Conservation (phyloP, 2,888 invertebrate species). For the Syrista parreyssii region DNA sequence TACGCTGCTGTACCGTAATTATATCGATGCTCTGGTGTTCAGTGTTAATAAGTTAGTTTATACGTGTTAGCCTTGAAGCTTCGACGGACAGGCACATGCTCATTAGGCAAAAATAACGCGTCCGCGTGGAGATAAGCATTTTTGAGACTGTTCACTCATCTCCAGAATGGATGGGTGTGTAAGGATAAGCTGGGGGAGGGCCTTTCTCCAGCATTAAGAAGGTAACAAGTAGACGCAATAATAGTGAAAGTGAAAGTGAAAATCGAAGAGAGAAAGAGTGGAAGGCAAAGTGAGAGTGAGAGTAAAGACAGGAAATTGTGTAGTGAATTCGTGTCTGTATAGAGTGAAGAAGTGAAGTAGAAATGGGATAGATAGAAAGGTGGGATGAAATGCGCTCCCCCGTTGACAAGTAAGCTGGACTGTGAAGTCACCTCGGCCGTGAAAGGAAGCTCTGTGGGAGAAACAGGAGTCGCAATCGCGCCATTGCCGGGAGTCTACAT, state of each 20-base stretch:
- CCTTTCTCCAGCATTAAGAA: not conserved
- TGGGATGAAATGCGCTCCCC: not conserved
- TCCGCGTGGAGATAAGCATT: not conserved
- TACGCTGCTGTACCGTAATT: not conserved
- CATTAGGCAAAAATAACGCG: not conserved
- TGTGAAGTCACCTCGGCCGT: constrained; percentile 72
- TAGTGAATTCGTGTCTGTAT: not conserved
- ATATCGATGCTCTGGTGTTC: not conserved
- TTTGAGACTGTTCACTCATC: not conserved
- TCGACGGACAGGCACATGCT: constrained; percentile 4
- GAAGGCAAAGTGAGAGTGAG: not conserved
- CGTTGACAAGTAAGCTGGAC: not conserved
- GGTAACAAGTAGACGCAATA: not conserved
- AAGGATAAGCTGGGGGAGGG: not conserved
- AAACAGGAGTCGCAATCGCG: constrained; percentile 63
- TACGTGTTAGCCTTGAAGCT: not conserved
- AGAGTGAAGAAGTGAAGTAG: not conserved
- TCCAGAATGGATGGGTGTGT: not conserved
- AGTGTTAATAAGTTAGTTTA: not conserved
- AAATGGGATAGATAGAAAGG: not conserved
- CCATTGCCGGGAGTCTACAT: constrained; percentile 67
- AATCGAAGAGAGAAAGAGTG: constrained; percentile 8
- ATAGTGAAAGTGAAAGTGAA: constrained; percentile 5
- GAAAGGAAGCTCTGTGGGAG: constrained; percentile 74
- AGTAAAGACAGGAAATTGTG: not conserved